Conservation (phyloP, 2,797 vertebrate species). For the Artibeus jamaicensis region DNA sequence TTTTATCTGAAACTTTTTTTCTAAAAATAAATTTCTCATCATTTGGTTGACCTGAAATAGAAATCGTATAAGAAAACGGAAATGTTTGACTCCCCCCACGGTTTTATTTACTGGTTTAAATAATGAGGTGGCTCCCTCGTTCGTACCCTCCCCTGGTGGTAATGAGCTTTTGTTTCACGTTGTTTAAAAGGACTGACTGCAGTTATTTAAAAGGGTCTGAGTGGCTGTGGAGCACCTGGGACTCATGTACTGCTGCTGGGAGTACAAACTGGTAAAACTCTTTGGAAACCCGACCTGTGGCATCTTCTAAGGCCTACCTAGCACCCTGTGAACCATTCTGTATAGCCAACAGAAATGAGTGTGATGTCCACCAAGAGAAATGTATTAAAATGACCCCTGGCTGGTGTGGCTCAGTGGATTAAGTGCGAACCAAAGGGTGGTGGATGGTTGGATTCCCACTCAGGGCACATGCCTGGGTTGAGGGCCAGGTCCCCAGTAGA, state of each 20-base stretch:
- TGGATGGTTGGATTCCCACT: no score
- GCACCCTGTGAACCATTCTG: neutral
- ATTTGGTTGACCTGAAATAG: neutral
- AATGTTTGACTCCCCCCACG: no score
- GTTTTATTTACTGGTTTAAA: neutral
- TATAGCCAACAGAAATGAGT: neutral
- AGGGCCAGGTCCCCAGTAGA: no score
- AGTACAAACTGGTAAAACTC: neutral
- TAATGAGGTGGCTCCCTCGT: neutral
- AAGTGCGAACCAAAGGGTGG: no score
- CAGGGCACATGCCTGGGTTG: no score
- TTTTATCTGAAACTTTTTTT: neutral
- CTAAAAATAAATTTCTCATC: neutral
- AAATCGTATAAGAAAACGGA: no score
- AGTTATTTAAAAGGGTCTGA: no score
- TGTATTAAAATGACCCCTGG: neutral
- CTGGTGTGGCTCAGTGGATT: no score
- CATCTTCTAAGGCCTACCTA: neutral
- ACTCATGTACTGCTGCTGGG: neutral
- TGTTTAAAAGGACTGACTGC: neutral
- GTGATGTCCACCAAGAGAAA: neutral
- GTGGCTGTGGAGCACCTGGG: neutral
- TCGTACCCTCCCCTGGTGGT: neutral
- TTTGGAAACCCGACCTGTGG: neutral
- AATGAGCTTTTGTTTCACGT: neutral